Evolutionary conservation across 2,888 invertebrate genomes (phyloP).

Genomic region (Caenorhabditis macrosperma): DNA sequence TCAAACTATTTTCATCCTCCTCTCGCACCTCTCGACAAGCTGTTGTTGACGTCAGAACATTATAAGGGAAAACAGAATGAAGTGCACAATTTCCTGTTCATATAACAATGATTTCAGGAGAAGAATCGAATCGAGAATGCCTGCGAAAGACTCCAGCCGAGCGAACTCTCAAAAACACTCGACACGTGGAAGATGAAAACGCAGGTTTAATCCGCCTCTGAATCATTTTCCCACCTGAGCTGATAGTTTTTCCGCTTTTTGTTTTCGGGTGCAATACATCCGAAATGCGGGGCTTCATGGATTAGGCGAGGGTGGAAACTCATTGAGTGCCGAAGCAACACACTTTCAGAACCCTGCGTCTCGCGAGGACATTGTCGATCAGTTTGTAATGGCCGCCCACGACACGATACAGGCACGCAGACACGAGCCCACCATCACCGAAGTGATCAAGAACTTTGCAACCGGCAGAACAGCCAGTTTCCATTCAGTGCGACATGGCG

Average conservation of each 20-base stretch:
- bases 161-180: slow-evolving; percentile 52
- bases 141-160: slow-evolving; percentile 56
- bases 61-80: not conserved
- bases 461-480: slow-evolving; percentile 30
- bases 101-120: slow-evolving; percentile 52
- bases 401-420: slow-evolving; percentile 42
- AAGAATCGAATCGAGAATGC: slow-evolving; percentile 57
- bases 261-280: slow-evolving; percentile 1
- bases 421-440: slow-evolving; percentile 45
- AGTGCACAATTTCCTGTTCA: not conserved
- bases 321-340: not conserved
- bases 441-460: slow-evolving; percentile 41
- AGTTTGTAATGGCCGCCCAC: slow-evolving; percentile 49
- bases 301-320: slow-evolving; percentile 8
- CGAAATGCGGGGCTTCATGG: slow-evolving; percentile 25
- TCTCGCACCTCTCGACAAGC: not conserved
- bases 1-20: not conserved
- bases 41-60: not conserved
- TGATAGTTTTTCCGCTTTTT: not conserved
- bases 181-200: slow-evolving; percentile 50
- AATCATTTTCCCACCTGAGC: not conserved
- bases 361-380: slow-evolving; percentile 45
- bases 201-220: slow-evolving; percentile 23
- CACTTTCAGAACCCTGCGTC: slow-evolving; percentile 28
- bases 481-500: slow-evolving; percentile 14